phyloP scores from a whole-genome alignment of 2,888 invertebrate genomes.

The Ferdinandea cuprea region DNA sequence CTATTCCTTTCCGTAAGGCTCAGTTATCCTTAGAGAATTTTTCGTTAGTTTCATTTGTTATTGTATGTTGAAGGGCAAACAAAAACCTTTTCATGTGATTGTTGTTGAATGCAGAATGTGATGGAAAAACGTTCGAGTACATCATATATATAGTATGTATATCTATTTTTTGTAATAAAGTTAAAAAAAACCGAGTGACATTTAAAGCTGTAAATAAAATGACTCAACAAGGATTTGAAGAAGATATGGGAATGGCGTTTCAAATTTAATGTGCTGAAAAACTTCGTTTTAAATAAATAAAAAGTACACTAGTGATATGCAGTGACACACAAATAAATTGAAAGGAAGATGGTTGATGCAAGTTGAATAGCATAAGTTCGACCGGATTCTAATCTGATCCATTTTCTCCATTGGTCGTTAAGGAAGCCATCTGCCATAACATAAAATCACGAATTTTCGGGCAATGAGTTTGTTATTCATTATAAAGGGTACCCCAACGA shows the following conservation, averaged over 20 bases:
- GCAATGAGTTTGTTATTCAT: too few relatives aligned
- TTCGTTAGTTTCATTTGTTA: conserved; percentile 8
- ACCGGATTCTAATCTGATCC: too few relatives aligned
- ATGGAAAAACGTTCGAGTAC: background rate
- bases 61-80: conserved; percentile 22
- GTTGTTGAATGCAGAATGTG: conserved; percentile 16
- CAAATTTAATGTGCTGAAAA: conserved; percentile 14
- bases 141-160: background rate
- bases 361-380: too few relatives aligned
- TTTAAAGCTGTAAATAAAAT: conserved; percentile 60
- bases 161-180: conserved; percentile 18
- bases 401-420: too few relatives aligned
- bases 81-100: conserved; percentile 30
- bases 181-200: conserved; percentile 47
- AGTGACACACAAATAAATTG: too few relatives aligned
- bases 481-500: too few relatives aligned
- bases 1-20: conserved; percentile 7
- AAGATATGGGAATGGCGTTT: background rate
- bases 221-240: conserved; percentile 43
- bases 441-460: too few relatives aligned
- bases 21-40: conserved; percentile 26
- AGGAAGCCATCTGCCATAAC: too few relatives aligned
- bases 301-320: conserved; percentile 29
- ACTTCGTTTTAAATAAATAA: conserved; percentile 36
- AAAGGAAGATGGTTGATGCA: too few relatives aligned